A percentile compares a stretch with the other conserved stretches of the same genome.
Conservation (phyloP, 1,140 invertebrate species). For the Drosophila navojoa region DNA sequence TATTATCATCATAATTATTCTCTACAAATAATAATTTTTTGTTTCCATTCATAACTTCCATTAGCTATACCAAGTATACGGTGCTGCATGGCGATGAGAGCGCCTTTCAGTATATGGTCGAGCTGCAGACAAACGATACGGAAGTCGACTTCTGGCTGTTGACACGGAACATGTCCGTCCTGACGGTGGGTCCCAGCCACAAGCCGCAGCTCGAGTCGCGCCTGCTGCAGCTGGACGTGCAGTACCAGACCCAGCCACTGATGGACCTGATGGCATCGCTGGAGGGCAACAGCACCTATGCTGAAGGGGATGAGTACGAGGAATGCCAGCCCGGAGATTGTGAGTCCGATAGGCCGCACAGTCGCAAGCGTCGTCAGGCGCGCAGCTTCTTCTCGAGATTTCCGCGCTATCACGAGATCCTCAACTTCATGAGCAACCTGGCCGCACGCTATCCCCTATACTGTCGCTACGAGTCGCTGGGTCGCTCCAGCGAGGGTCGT, state of each 20-base stretch:
- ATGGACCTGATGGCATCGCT: constrained; percentile 69
- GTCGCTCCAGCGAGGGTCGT: constrained; percentile 81
- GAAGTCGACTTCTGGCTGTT: constrained; percentile 71
- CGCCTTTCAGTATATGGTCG: constrained; percentile 68
- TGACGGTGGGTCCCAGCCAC: constrained; percentile 58
- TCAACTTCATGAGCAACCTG: constrained; percentile 76
- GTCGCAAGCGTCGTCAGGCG: constrained; percentile 66
- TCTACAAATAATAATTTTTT: neutral
- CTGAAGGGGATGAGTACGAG: constrained; percentile 39
- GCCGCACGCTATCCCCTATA: constrained; percentile 71
- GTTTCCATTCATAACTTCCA: too few species aligned
- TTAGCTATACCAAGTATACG: constrained; percentile 72
- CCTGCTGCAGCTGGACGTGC: constrained; percentile 51
- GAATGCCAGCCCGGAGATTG: constrained; percentile 62
- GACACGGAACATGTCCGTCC: constrained; percentile 65
- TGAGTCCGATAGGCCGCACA: constrained; percentile 53
- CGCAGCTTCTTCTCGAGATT: constrained; percentile 75
- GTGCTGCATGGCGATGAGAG: constrained; percentile 62
- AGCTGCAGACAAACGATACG: constrained; percentile 63
- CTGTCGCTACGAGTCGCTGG: constrained; percentile 79
- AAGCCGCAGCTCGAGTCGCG: constrained; percentile 61
- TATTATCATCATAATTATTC: neutral
- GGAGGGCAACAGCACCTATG: constrained; percentile 61
- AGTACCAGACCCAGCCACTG: constrained; percentile 61
- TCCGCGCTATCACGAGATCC: constrained; percentile 73